These are phyloP conservation scores for Acronicta psi DNA, from an alignment of 2,888 invertebrate species.

Conservation along the genomic window DNA sequence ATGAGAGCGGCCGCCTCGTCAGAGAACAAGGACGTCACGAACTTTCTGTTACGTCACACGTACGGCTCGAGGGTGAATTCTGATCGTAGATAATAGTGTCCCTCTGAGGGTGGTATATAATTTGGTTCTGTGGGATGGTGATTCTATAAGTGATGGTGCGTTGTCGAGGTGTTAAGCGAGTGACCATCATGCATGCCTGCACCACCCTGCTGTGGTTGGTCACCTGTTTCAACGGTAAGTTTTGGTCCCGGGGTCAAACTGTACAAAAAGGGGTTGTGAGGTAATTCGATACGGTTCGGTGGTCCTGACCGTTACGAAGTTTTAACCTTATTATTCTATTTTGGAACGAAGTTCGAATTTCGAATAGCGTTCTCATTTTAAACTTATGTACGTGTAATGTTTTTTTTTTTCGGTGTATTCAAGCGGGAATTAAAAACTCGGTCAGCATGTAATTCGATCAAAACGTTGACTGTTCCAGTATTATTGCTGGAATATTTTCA, in stretches of 20 bases:
- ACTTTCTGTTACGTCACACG: slow-evolving; percentile 84
- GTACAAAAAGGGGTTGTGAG: slow-evolving; percentile 62
- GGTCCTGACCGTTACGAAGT: slow-evolving; percentile 65
- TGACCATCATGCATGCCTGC: slow-evolving; percentile 76
- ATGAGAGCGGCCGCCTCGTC: slow-evolving; percentile 67
- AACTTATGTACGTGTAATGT: slow-evolving; percentile 28
- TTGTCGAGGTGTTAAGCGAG: slow-evolving; percentile 74
- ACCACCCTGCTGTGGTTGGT: slow-evolving; percentile 78
- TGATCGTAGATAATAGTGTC: slow-evolving; percentile 66
- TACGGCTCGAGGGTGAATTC: slow-evolving; percentile 70
- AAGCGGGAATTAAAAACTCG: slow-evolving; percentile 36
- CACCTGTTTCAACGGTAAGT: slow-evolving; percentile 85
- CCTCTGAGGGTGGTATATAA: slow-evolving; percentile 59
- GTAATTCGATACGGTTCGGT: slow-evolving; percentile 71
- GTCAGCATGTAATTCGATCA: slow-evolving; percentile 31
- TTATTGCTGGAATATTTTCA: slow-evolving; percentile 40
- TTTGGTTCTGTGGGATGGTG: slow-evolving; percentile 81
- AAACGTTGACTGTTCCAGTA: slow-evolving; percentile 32
- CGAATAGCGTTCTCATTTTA: slow-evolving; percentile 28
- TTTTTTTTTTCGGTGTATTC: slow-evolving; percentile 31
- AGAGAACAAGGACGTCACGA: slow-evolving; percentile 40
- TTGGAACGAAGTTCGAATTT: slow-evolving; percentile 28
- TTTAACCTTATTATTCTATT: slow-evolving; percentile 45
- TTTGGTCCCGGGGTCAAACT: slow-evolving; percentile 66
- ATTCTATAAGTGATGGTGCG: slow-evolving; percentile 82